These are phyloP conservation scores for Brevipalpus yothersi DNA, from an alignment of 1,140 invertebrate genomes.

Conservation along the genomic window DNA sequence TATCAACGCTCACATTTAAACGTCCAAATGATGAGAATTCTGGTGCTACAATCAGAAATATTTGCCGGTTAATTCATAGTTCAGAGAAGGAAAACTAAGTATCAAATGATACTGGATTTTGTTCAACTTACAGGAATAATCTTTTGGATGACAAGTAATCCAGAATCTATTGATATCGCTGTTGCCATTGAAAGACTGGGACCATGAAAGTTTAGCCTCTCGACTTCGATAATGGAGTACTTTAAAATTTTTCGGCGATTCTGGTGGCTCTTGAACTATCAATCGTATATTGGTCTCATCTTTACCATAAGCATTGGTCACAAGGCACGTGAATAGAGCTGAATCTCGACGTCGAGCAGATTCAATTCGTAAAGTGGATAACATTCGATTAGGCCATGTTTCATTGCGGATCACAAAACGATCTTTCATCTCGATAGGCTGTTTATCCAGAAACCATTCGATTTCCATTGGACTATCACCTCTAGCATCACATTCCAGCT, in stretches of 20 bases:
- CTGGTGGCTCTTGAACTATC: slow-evolving; percentile 45
- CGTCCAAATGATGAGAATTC: slow-evolving; percentile 1
- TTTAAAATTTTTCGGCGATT: slow-evolving; percentile 17
- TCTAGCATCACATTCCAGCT: slow-evolving; percentile 21
- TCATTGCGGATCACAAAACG: neutral
- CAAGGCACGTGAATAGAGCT: slow-evolving; percentile 75
- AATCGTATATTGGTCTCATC: slow-evolving; percentile 86
- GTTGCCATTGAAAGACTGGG: slow-evolving; percentile 49
- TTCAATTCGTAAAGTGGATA: neutral
- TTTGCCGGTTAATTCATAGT: neutral
- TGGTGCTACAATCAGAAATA: neutral
- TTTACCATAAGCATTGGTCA: slow-evolving; percentile 77
- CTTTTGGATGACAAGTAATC: slow-evolving; percentile 13
- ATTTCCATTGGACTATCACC: neutral
- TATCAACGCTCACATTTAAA: neutral
- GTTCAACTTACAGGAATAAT: neutral
- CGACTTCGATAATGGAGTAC: slow-evolving; percentile 22
- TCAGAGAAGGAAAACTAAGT: neutral
- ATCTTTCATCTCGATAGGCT: slow-evolving; percentile 1
- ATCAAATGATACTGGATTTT: neutral
- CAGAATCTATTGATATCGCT: slow-evolving; percentile 39
- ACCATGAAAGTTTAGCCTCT: slow-evolving; percentile 40
- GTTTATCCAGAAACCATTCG: neutral
- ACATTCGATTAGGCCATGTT: neutral
- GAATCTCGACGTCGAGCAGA: slow-evolving; percentile 40